phyloP scores from a whole-genome alignment of 2,113 vertebrate species.

The Sinosuthora webbiana region DNA sequence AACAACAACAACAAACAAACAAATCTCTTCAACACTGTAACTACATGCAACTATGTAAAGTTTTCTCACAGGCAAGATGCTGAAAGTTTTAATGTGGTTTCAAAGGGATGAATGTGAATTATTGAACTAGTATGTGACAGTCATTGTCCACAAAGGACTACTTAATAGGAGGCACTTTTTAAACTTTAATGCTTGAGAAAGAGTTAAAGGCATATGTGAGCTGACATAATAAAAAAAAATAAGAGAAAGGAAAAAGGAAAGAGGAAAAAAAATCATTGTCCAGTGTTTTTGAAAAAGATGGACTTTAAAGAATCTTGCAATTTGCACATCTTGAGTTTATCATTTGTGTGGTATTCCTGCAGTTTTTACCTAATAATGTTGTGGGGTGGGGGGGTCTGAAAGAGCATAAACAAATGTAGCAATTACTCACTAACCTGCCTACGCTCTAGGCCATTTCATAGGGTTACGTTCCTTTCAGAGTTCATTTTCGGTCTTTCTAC shows the following conservation, averaged over 20 bases:
- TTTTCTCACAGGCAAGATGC: conserved; percentile 74
- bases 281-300: conserved; percentile 89
- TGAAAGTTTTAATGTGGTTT: conserved; percentile 80
- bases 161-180: conserved; percentile 82
- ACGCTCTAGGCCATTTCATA: conserved; percentile 75
- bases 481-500: conserved; percentile 74
- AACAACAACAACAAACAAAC: conserved; percentile 61
- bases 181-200: conserved; percentile 78
- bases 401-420: conserved; percentile 88
- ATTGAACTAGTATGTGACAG: conserved; percentile 77
- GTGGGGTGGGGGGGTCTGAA: conserved; percentile 76
- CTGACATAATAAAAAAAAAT: conserved; percentile 76
- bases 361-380: conserved; percentile 82
- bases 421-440: conserved; percentile 89
- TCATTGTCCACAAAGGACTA: conserved; percentile 78
- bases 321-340: conserved; percentile 98
- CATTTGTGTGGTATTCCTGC: conserved; percentile 84
- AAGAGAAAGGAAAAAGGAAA: conserved; percentile 73
- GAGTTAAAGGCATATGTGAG: conserved; percentile 79
- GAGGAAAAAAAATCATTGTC: conserved; percentile 81
- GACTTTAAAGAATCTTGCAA: conserved; percentile 96
- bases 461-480: conserved; percentile 76
- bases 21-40: conserved; percentile 87
- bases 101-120: conserved; percentile 85
- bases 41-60: conserved; percentile 77